Conservation (phyloP, 1,140 invertebrate species). For the Tyrophagus putrescentiae region DNA sequence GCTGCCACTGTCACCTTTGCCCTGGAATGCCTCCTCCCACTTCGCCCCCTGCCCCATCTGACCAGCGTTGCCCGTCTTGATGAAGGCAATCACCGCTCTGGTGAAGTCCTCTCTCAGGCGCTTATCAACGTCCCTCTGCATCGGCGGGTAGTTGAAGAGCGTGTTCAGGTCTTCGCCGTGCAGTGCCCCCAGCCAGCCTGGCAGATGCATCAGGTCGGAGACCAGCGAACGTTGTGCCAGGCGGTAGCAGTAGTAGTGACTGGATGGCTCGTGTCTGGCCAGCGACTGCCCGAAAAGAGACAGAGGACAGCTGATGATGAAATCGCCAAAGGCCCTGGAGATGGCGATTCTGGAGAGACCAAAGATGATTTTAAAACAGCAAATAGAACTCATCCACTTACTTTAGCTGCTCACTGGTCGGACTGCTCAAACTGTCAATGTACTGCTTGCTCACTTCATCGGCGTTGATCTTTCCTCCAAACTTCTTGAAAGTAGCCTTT, state of each 20-base stretch:
- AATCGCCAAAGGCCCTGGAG: slow-evolving; percentile 8
- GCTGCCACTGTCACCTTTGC: not conserved
- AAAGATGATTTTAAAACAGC: too few species aligned
- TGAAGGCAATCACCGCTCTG: slow-evolving; percentile 24
- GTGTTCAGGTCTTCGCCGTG: slow-evolving; percentile 91
- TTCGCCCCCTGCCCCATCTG: too few species aligned
- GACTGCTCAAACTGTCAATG: not conserved
- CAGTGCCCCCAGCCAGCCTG: slow-evolving; percentile 75
- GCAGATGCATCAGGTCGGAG: slow-evolving; percentile 32
- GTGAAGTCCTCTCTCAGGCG: slow-evolving; percentile 24
- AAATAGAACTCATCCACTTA: not conserved
- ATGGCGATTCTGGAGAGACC: too few species aligned
- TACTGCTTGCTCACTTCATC: not conserved
- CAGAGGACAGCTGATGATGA: not conserved
- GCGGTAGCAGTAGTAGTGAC: not conserved
- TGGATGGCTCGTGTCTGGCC: not conserved
- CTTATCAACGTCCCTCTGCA: slow-evolving; percentile 13
- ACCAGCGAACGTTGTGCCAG: not conserved
- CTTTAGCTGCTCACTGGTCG: not conserved
- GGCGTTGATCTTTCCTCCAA: not conserved
- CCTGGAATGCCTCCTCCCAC: too few species aligned
- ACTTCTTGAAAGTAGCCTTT: not conserved
- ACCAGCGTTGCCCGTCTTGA: slow-evolving; percentile 23
- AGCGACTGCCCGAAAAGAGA: not conserved
- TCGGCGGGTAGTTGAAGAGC: slow-evolving; percentile 51